Evolutionary conservation across 2,888 invertebrate species (phyloP), one percentile per base, ranked within the genome.

Genomic region (Caenorhabditis uteleia): DNA sequence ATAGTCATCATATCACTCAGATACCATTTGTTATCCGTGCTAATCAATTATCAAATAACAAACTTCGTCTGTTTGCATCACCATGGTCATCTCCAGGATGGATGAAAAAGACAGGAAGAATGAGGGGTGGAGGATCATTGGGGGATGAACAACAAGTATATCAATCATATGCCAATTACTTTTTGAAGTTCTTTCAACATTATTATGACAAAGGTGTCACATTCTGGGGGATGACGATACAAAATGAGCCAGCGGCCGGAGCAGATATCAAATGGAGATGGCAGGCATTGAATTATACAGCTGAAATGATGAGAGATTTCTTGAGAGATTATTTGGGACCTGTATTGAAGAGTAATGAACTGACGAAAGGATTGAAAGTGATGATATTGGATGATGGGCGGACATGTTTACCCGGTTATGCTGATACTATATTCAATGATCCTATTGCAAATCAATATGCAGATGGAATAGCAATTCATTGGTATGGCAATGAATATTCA

Each of bases 181-280:
- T 90, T 78, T 82, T 34, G 75, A 90, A 89, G 83, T 92, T 91
- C 85, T 84, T 93, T 33, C 88, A 91, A 69, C 88, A 88, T 49
- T 93, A 93, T 84, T 85, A 87, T 55, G 86, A 87, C 27, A 84
- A 88, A 14, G 88, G 88, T 14, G 75, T 86, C 20, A 55, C 70
- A 3, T 80, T 87, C 27, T 94, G 93, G 93, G 91, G 89, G 0
- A 85, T 93, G 29, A 91, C 93, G 0, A 90, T 91, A 0, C 91
- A 77, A 56, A 79, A 79, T 45, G 93, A 95, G 83, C 93, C 94
- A 0, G 79, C 84, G 88, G 36, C 83, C 58, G 86, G 86, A 0
- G 71, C 78, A 14, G 64, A 82, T 8, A 69, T 74, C 3, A 66
- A 75, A 56, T 86, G 84, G 68, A 82, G 84, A 1, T 91, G 91